Conservation (phyloP, 2,888 invertebrate genomes). For the Bombyx huttoni region DNA sequence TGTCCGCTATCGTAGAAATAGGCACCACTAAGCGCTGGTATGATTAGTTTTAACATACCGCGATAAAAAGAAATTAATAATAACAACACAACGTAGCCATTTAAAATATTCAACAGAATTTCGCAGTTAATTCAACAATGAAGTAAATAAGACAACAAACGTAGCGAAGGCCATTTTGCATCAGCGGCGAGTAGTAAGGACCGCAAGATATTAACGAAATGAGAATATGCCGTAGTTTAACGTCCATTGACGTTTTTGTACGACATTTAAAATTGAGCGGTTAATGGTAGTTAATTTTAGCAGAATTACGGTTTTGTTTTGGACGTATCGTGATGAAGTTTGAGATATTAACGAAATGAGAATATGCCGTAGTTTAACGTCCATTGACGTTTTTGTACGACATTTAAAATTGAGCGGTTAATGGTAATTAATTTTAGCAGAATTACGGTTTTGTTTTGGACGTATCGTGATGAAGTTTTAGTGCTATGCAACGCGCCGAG, state of each 20-base stretch:
- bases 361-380: background rate
- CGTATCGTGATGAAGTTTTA: conserved; percentile 26
- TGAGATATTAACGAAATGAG: background rate
- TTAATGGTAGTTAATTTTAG: conserved; percentile 5
- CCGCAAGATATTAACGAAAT: background rate
- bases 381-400: conserved; percentile 6
- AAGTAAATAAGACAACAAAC: conserved; percentile 2
- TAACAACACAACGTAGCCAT: background rate
- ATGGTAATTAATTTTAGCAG: conserved; percentile 4
- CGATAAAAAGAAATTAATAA: background rate
- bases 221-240: background rate
- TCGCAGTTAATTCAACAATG: conserved; percentile 3
- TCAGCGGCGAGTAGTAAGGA: background rate
- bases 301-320: conserved; percentile 1
- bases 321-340: conserved; percentile 23
- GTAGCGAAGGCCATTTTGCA: conserved; percentile 1
- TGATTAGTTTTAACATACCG: no score
- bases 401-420: conserved; percentile 5
- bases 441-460: background rate
- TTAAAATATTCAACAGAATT: background rate
- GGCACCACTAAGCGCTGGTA: no score
- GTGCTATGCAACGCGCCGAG: conserved; percentile 18
- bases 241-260: conserved; percentile 7
- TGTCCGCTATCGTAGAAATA: no score
- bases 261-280: conserved; percentile 2